A percentile compares a stretch with the other conserved stretches of the same genome.
Evolutionary conservation across 2,888 invertebrate genomes (phyloP).

Genomic region (Tiphia femorata): DNA sequence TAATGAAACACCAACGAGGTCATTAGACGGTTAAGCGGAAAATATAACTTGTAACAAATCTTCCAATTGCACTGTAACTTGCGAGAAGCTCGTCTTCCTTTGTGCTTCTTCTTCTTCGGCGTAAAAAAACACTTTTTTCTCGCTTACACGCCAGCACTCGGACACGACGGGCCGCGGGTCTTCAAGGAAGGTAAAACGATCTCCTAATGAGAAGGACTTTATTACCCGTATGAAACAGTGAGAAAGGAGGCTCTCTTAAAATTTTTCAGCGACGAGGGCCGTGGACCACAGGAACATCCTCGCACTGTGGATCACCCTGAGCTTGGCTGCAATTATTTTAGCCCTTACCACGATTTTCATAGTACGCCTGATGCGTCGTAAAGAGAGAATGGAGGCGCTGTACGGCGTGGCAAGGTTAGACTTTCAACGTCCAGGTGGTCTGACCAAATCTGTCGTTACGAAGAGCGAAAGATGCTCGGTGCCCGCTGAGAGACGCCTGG

Average conservation of each 20-base stretch:
- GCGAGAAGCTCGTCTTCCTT: too few relatives aligned
- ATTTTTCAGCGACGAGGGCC: slow-evolving; percentile 43
- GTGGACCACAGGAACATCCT: slow-evolving; percentile 52
- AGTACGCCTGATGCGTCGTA: slow-evolving; percentile 53
- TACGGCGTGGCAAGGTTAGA: slow-evolving; percentile 55
- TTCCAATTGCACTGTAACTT: too few relatives aligned
- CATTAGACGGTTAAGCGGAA: too few relatives aligned
- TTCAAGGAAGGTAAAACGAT: slow-evolving; percentile 53
- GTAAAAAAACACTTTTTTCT: too few relatives aligned
- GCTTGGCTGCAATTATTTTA: slow-evolving; percentile 48
- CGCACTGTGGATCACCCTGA: slow-evolving; percentile 52
- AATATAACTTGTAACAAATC: too few relatives aligned
- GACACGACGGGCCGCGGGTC: slow-evolving; percentile 53
- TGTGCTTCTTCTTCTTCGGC: slow-evolving; percentile 16
- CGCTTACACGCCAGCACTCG: too few relatives aligned
- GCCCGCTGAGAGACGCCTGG: slow-evolving; percentile 43
- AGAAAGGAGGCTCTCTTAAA: neutral
- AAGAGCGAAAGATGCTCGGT: slow-evolving; percentile 46
- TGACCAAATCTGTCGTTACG: slow-evolving; percentile 50
- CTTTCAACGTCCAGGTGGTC: slow-evolving; percentile 64
- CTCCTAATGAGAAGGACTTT: too few relatives aligned
- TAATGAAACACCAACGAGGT: too few relatives aligned
- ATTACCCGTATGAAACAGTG: neutral
- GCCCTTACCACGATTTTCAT: slow-evolving; percentile 49
- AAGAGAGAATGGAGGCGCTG: slow-evolving; percentile 51